These are phyloP conservation scores for Antheraea mylitta DNA, from an alignment of 1,140 invertebrate species.

Conservation along the genomic window DNA sequence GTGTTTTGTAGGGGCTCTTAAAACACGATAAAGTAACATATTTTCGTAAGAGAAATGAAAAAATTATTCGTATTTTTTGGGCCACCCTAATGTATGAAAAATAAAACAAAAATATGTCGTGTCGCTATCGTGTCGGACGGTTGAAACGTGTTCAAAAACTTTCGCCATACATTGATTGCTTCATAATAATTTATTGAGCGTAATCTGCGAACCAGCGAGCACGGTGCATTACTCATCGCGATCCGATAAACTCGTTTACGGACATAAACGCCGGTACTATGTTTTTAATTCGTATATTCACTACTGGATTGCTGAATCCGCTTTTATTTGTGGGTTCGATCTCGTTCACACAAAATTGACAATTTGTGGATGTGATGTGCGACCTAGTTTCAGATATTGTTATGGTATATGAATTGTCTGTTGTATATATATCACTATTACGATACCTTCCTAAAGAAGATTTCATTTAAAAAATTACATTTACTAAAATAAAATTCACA, in stretches of 20 bases:
- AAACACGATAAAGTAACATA: too few species aligned
- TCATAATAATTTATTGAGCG: slow-evolving; percentile 75
- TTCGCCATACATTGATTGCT: slow-evolving; percentile 73
- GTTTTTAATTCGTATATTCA: slow-evolving; percentile 1
- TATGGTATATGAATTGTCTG: too few species aligned
- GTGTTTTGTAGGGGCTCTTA: too few species aligned
- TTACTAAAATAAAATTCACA: not conserved
- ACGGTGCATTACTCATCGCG: slow-evolving; percentile 64
- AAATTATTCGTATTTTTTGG: slow-evolving; percentile 2
- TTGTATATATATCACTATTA: too few species aligned
- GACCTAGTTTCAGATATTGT: not conserved
- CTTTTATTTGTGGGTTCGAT: not conserved
- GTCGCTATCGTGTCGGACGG: slow-evolving; percentile 29
- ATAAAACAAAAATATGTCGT: not conserved
- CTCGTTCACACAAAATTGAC: not conserved
- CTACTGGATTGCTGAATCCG: not conserved
- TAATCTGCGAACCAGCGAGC: slow-evolving; percentile 66
- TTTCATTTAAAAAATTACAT: too few species aligned
- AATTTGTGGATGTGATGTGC: not conserved
- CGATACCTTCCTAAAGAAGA: too few species aligned
- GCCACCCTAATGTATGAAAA: too few species aligned
- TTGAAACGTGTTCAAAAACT: slow-evolving; percentile 41
- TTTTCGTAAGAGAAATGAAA: too few species aligned
- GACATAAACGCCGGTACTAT: not conserved
- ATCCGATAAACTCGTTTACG: slow-evolving; percentile 39